Evolutionary conservation across 2,113 vertebrate genomes (phyloP).

Genomic region (Sander vitreus): DNA sequence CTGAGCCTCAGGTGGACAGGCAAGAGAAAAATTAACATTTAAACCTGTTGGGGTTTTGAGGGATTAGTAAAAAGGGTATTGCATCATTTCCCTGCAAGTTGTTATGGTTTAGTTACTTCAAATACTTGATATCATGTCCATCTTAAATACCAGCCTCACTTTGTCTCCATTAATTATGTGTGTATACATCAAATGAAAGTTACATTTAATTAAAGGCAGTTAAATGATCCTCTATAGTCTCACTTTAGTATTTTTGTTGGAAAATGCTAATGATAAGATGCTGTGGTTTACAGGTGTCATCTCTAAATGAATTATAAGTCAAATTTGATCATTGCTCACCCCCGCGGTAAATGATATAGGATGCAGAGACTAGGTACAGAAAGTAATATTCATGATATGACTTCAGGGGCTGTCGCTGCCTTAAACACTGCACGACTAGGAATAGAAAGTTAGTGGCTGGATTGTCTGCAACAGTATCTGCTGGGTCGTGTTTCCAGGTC

Average conservation of each 20-base stretch:
- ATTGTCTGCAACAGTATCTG: neutral
- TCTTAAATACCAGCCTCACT: neutral
- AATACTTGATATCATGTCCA: neutral
- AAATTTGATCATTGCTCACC: neutral
- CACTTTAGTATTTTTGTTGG: too few relatives aligned
- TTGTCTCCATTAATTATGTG: neutral
- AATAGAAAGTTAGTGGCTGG: constrained; percentile 5
- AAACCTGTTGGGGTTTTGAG: neutral
- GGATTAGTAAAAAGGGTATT: neutral
- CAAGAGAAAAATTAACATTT: neutral
- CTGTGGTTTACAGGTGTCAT: too few relatives aligned
- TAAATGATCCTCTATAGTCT: too few relatives aligned
- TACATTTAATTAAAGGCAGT: too few relatives aligned
- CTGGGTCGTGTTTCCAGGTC: constrained; percentile 37
- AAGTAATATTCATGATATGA: neutral
- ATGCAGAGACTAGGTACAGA: neutral
- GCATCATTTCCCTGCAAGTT: neutral
- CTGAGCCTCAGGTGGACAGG: neutral
- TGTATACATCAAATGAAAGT: neutral
- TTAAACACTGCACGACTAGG: neutral
- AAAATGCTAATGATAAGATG: too few relatives aligned
- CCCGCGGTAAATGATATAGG: neutral
- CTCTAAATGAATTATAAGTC: neutral
- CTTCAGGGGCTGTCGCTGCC: constrained; percentile 2
- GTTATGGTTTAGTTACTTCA: neutral